Evolutionary conservation across 2,888 invertebrate species (phyloP).

Genomic region (Eupithecia exiguata): DNA sequence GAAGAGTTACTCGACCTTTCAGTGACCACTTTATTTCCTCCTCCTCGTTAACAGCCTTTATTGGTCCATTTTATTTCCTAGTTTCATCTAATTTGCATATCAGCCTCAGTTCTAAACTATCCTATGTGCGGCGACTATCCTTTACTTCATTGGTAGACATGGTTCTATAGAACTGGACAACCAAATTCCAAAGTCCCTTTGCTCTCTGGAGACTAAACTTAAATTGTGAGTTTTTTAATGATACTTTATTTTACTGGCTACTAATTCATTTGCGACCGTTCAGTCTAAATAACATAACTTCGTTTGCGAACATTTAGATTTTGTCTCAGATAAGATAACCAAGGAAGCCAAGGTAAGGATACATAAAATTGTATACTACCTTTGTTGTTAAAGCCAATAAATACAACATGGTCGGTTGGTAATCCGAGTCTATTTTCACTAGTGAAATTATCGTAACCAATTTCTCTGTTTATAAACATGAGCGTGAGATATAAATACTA

Average conservation of each 20-base stretch:
- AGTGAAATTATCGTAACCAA: conserved; percentile 5
- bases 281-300: not conserved
- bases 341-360: conserved; percentile 7
- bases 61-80: too few species aligned
- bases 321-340: conserved; percentile 10
- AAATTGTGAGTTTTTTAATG: not conserved
- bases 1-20: not conserved
- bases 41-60: too few species aligned
- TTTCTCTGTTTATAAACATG: conserved; percentile 6
- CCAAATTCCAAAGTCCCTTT: not conserved
- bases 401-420: not conserved
- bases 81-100: not conserved
- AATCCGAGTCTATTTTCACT: conserved; percentile 2
- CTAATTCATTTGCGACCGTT: not conserved
- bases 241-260: not conserved
- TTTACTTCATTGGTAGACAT: not conserved
- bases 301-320: not conserved
- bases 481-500: conserved; percentile 13
- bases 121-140: not conserved
- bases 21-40: not conserved
- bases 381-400: conserved; percentile 3
- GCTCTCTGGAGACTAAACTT: not conserved
- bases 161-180: not conserved
- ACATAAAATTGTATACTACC: not conserved
- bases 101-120: not conserved